Evolutionary conservation across 2,113 vertebrate species (phyloP).

Genomic region (Craseonycteris thonglongyai): DNA sequence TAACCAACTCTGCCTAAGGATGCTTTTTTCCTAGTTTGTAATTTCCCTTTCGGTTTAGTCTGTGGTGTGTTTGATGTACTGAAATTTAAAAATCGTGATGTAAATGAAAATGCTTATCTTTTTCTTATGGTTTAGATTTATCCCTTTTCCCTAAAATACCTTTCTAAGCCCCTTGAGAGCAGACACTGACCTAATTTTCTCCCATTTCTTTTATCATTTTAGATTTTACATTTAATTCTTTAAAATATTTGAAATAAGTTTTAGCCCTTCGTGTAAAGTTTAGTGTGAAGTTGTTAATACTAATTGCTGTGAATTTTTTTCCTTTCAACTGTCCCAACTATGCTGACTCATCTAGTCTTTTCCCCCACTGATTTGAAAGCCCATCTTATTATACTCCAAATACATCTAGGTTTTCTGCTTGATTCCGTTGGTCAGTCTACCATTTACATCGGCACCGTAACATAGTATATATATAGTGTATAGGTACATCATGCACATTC

Average conservation of each 20-base stretch:
- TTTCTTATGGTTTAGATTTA: background rate
- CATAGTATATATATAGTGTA: no score
- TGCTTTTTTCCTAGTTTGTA: background rate
- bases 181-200: background rate
- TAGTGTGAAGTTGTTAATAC: background rate
- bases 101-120: background rate
- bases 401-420: background rate
- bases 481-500: background rate
- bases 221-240: no score
- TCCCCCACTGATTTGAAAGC: background rate
- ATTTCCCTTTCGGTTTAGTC: background rate
- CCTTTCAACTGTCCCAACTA: background rate
- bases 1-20: background rate
- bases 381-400: background rate
- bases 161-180: no score
- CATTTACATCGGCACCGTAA: background rate
- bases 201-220: background rate
- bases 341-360: background rate
- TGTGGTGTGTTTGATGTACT: background rate
- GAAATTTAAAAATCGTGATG: background rate
- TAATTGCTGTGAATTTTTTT: background rate
- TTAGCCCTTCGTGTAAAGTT: background rate
- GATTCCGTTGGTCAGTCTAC: background rate
- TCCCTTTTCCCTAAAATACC: background rate
- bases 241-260: background rate